Percentiles rank a stretch among this genome's conserved stretches.
Conservation (phyloP, 2,797 vertebrate species). For the Hafferia zeledoni region DNA sequence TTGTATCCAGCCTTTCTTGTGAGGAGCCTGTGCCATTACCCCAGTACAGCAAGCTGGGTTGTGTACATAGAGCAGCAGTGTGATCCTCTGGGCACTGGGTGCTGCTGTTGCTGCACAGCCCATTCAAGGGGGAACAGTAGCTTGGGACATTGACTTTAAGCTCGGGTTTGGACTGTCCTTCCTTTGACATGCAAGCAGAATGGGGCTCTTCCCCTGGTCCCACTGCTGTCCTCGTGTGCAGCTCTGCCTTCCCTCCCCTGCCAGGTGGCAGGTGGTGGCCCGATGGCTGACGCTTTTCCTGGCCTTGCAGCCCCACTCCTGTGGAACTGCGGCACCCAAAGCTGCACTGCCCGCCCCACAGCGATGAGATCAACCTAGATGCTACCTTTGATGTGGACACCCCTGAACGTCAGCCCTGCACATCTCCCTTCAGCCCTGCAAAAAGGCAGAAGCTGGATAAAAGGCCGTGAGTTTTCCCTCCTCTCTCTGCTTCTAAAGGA, state of each 20-base stretch:
- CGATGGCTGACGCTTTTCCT: not conserved
- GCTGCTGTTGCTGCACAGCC: not conserved
- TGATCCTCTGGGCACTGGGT: not conserved
- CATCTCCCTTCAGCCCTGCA: constrained; percentile 25
- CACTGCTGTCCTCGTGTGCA: fast-evolving
- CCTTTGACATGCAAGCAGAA: not conserved
- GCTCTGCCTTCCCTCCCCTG: not conserved
- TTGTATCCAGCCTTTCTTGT: not conserved
- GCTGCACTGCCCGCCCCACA: constrained; percentile 76
- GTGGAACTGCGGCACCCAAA: constrained; percentile 83
- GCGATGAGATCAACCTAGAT: constrained; percentile 87
- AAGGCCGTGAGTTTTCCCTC: constrained; percentile 76
- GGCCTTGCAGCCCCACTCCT: constrained; percentile 82
- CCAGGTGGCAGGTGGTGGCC: not conserved
- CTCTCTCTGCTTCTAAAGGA: not conserved
- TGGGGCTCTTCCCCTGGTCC: not conserved
- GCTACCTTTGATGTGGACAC: constrained; percentile 87
- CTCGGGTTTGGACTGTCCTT: not conserved
- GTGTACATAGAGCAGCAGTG: not conserved
- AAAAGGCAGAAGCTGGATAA: constrained; percentile 87
- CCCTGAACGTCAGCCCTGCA: constrained; percentile 78
- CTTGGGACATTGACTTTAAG: not conserved
- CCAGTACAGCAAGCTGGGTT: not conserved
- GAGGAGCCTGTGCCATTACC: not conserved
- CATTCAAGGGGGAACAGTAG: not conserved